Evolutionary conservation across 2,797 vertebrate species (phyloP), one percentile per base, ranked within the genome.

Genomic region (Sebastes ruberrimus): DNA sequence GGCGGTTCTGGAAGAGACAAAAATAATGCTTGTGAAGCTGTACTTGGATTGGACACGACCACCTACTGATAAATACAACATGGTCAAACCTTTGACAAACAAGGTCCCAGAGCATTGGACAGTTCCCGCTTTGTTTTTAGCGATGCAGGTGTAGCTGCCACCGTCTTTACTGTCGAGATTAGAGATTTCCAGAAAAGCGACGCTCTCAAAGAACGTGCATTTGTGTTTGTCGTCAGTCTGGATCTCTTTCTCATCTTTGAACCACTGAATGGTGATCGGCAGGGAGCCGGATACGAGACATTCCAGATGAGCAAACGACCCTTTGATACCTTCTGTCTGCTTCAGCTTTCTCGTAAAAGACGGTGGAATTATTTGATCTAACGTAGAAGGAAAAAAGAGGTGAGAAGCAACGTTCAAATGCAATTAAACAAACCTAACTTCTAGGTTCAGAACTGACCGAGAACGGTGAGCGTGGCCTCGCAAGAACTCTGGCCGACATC

Each of bases 351-450:
- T 98, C 65, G 98, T 99, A 87, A 99, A 99, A 73, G 97, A 97
- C 3, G 99, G 99, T 72, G 98, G 97, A 93, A 99, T 97, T 89
- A 99, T 97, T 93, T 99, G 97, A 97, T 99, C 99, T 99, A 88
- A 87, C 49, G 71, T 69, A 95, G 80, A 94, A 71, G 73, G 81
- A 90, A 61, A 56, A 76, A 62, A 76, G 30, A 18, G 18, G 61
- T 92, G 32, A 89, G 70, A 42, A 38, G 16, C 3, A 66, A 33
- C n/a, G 5, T 30, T 74, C 4, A 74, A 62, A 82, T 61, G 22
- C 11, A 74, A 64, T 35, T 3, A 28, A 71, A 80, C 6, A 46
- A 30, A 61, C 42, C 9, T 9, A 1, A 23, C 11, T 55, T 20
- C 6, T 57, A 52, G 0, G 7, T 5, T 1, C 25, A 65, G 49